Evolutionary conservation across 1,140 invertebrate genomes (phyloP).

Genomic region (Philotrypesis tridentata): DNA sequence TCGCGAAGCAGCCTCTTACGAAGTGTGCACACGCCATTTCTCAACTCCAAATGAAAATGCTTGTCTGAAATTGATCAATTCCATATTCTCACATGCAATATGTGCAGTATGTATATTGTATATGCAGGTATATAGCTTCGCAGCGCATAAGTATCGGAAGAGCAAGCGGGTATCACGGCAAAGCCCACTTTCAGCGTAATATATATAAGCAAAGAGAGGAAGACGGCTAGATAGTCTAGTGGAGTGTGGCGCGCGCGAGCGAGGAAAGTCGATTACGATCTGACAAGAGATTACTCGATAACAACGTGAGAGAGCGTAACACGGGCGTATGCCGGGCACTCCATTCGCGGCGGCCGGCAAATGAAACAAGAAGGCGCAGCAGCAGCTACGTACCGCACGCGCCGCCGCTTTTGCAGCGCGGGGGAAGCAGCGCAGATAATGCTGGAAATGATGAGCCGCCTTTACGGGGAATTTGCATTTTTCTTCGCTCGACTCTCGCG

Average conservation of each 20-base stretch:
- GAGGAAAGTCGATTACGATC: conserved; percentile 41
- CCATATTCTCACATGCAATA: not conserved
- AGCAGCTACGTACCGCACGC: not conserved
- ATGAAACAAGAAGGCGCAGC: too few relatives aligned
- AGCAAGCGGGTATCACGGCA: not conserved
- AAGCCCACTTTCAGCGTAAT: not conserved
- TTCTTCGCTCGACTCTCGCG: conserved; percentile 1
- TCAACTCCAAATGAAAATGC: not conserved
- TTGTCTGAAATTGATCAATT: not conserved
- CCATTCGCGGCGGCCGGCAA: too few relatives aligned
- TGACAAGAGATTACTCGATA: conserved; percentile 40
- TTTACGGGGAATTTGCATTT: not conserved
- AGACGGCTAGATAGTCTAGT: not conserved
- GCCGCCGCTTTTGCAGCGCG: too few relatives aligned
- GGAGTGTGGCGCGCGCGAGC: not conserved
- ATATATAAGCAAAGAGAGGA: not conserved
- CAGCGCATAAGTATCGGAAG: too few relatives aligned
- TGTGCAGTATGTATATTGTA: not conserved
- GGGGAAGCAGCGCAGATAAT: not conserved
- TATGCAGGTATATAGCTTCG: too few relatives aligned
- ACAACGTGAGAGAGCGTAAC: too few relatives aligned
- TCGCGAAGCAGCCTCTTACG: not conserved
- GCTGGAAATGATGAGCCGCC: not conserved
- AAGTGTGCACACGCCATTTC: not conserved
- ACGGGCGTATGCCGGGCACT: too few relatives aligned